phyloP scores from a whole-genome alignment of 2,888 invertebrate species.

The Acleris holmiana region DNA sequence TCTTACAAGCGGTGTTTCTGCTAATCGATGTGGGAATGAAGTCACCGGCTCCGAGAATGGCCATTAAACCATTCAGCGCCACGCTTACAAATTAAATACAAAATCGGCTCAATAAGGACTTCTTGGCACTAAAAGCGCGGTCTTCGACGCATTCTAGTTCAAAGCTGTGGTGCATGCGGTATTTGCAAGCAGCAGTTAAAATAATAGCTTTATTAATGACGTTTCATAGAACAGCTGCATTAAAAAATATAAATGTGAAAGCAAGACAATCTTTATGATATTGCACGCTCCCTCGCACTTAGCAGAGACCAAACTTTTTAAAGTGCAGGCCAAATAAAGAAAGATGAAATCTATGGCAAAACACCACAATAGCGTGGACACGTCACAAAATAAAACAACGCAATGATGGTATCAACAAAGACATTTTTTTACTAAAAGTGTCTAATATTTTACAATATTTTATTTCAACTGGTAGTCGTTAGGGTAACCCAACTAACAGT shows the following conservation, averaged over 20 bases:
- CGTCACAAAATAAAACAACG: slow-evolving; percentile 68
- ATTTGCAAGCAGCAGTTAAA: slow-evolving; percentile 63
- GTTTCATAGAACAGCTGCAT: slow-evolving; percentile 17
- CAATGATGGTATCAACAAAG: slow-evolving; percentile 54
- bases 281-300: too few relatives aligned
- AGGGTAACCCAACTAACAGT: too few relatives aligned
- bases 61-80: slow-evolving; percentile 40
- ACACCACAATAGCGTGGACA: slow-evolving; percentile 59
- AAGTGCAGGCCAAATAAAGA: slow-evolving; percentile 42
- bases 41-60: slow-evolving; percentile 55
- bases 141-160: slow-evolving; percentile 53
- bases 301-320: too few relatives aligned
- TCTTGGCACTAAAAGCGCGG: slow-evolving; percentile 3
- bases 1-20: not conserved
- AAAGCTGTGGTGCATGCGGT: slow-evolving; percentile 54
- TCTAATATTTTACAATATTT: slow-evolving; percentile 22
- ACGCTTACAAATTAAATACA: too few relatives aligned
- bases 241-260: not conserved
- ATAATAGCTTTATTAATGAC: slow-evolving; percentile 58
- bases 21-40: slow-evolving; percentile 41
- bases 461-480: not conserved
- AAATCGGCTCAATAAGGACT: too few relatives aligned
- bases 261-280: too few relatives aligned
- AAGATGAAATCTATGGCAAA: slow-evolving; percentile 66
- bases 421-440: slow-evolving; percentile 52